These are phyloP conservation scores for Poecile atricapillus DNA, from an alignment of 2,113 vertebrate genomes.

Conservation along the genomic window DNA sequence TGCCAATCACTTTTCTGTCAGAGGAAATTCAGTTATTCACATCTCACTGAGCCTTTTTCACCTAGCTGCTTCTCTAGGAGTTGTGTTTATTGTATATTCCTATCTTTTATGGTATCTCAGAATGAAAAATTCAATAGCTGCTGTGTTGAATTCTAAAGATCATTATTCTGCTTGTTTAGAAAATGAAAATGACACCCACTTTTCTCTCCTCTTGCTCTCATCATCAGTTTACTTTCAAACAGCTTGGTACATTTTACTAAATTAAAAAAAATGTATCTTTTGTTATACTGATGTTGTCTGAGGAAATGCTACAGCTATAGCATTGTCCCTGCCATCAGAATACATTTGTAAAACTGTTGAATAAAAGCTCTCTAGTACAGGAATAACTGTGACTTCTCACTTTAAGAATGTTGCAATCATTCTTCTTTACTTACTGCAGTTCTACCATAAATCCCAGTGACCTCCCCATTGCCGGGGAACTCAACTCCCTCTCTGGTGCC, in stretches of 20 bases:
- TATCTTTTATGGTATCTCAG: not conserved
- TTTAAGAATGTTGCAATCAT: not conserved
- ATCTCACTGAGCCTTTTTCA: not conserved
- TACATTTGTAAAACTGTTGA: not conserved
- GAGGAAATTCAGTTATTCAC: not conserved
- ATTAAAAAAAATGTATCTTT: not conserved
- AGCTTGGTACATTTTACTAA: not conserved
- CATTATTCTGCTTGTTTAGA: slow-evolving; percentile 24
- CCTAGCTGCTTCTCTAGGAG: not conserved
- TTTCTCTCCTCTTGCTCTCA: not conserved
- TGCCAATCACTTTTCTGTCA: not conserved
- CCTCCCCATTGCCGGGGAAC: not conserved
- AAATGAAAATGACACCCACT: not conserved
- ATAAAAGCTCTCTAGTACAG: not conserved
- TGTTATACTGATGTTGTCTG: not conserved
- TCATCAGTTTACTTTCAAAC: not conserved
- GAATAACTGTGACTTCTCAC: not conserved
- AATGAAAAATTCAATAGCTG: slow-evolving; percentile 5
- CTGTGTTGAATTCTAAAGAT: not conserved
- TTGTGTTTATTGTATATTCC: not conserved
- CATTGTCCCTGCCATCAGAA: not conserved
- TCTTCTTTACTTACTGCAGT: not conserved
- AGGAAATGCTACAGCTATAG: not conserved
- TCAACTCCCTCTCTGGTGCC: not conserved
- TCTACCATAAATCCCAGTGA: not conserved